Evolutionary conservation across 2,113 vertebrate species (phyloP).

Genomic region (crab-eating macaque (Macaca fascicularis)): T2T-MFA8v1.1 NC_088393.1:7931001-7931500

Average conservation of each 20-base stretch:
- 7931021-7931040: no score
- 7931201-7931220: constrained; percentile 37
- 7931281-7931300: background rate
- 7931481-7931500: background rate
- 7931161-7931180: no score
- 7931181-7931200: no score
- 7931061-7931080: no score
- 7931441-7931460: background rate
- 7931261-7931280: background rate
- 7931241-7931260: background rate
- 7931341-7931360: constrained; percentile 29
- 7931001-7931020: no score
- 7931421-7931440: constrained; percentile 6
- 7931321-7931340: constrained; percentile 51
- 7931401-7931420: background rate
- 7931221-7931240: constrained; percentile 5
- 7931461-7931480: background rate
- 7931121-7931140: no score
- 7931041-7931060: no score
- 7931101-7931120: no score
- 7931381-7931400: background rate
- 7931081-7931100: no score
- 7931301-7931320: background rate
- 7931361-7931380: constrained; percentile 41
- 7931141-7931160: no score